Conservation (phyloP, 92 coral and sea anemone genomes). For the Epizoanthus stellaris region DNA sequence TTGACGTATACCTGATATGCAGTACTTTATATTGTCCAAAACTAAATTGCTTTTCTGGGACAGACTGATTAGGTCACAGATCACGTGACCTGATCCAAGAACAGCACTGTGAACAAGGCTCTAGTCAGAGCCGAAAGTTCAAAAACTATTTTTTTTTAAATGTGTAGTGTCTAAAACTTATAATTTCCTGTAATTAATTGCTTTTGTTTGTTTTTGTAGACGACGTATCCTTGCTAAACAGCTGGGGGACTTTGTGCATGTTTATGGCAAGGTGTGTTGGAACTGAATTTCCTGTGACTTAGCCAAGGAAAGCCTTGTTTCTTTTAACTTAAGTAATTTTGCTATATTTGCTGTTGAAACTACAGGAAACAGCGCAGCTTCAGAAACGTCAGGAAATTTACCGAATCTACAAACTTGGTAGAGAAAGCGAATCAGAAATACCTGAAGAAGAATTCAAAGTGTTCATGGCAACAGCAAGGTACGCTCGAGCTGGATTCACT, state of each 20-base stretch:
- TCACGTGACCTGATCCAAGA: no score
- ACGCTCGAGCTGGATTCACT: not conserved
- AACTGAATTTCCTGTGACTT: not conserved
- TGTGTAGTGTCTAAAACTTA: no score
- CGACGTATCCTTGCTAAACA: constrained; percentile 92
- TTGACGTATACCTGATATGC: not conserved
- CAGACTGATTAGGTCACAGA: no score
- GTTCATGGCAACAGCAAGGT: constrained; percentile 95
- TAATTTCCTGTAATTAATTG: not conserved
- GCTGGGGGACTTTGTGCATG: constrained; percentile 93
- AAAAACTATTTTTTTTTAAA: no score
- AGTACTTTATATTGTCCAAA: not conserved
- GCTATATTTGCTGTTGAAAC: not conserved
- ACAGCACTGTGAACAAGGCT: no score
- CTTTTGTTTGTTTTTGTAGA: constrained; percentile 46
- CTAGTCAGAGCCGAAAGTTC: no score
- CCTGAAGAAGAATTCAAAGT: constrained; percentile 94
- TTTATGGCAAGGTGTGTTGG: constrained; percentile 85
- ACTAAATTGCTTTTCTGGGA: not conserved
- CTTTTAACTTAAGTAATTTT: not conserved
- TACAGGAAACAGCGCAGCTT: constrained; percentile 90
- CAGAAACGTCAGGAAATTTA: constrained; percentile 78
- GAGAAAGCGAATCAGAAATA: constrained; percentile 67
- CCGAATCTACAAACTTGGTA: constrained; percentile 73
- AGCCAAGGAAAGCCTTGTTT: not conserved